A percentile compares a stretch with the other conserved stretches of the same genome.
phyloP scores from a whole-genome alignment of 1,140 invertebrate genomes.

The Diabrotica undecimpunctata region DNA sequence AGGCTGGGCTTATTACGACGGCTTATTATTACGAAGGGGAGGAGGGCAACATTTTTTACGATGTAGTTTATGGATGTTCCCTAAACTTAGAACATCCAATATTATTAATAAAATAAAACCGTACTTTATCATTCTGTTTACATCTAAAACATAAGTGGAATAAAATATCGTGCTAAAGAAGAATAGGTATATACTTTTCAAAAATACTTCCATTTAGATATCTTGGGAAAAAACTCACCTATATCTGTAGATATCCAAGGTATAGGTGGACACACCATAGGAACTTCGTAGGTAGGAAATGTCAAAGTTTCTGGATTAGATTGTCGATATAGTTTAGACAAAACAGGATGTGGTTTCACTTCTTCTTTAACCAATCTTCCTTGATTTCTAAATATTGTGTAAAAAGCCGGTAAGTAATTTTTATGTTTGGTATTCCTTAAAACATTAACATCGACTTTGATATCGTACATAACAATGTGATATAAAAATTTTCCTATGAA shows the following conservation, averaged over 20 bases:
- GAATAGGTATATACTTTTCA: no score
- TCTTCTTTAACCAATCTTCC: constrained; percentile 64
- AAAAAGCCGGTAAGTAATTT: constrained; percentile 72
- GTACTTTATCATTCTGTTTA: no score
- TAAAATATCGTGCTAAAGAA: no score
- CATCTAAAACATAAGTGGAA: no score
- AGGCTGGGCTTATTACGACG: no score
- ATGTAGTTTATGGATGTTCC: no score
- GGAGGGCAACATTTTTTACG: no score
- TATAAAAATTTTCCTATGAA: constrained; percentile 80
- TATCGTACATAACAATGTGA: constrained; percentile 79
- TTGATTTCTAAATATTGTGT: constrained; percentile 71
- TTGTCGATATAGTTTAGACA: constrained; percentile 64
- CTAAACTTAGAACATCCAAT: no score
- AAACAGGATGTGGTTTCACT: constrained; percentile 77
- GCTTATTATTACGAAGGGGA: no score
- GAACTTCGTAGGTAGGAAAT: constrained; percentile 68
- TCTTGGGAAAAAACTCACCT: constrained; percentile 47
- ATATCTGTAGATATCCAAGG: constrained; percentile 68
- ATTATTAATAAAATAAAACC: no score
- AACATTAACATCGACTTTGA: constrained; percentile 74
- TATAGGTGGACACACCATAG: constrained; percentile 74
- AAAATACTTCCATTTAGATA: no score
- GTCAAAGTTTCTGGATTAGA: constrained; percentile 63
- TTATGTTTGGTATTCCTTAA: constrained; percentile 56